Evolutionary conservation across 1,140 invertebrate species (phyloP), one percentile per base, ranked within the genome.

Genomic region (Drosophila bipectinata): DNA sequence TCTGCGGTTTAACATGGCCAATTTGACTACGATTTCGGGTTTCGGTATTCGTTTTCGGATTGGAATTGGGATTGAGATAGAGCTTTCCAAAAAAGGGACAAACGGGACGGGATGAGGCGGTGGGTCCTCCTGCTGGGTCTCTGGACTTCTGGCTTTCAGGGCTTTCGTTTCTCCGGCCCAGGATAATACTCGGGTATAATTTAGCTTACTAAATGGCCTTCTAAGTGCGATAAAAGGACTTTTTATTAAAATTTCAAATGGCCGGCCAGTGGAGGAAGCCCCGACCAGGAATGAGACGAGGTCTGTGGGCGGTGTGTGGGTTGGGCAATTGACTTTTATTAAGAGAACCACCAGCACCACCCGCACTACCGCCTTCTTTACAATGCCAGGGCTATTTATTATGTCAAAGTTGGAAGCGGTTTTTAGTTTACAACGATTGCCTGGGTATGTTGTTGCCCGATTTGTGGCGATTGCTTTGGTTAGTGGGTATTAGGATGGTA

Each of bases 221-320:
- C 82, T 81, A 81, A 87, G 81, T 87, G 81, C 81, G 82, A 85
- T 85, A 85, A 85, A 85, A 81, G 79, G 67, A 87, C 82, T 87
- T 87, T 85, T 87, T 85, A 85, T 78, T 77, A 80, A 87, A 87
- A 85, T 82, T 82, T 69, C 56, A 78, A 83, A 83, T 61, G 72
- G 66, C 66, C 39, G 49, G 48, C 26, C 28, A 18, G 10, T 24
- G 15, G 34, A 48, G 30, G 24, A 32, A 30, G 24, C 4, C 30
- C 44, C 21, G 24, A 18, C n/a, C 1, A 12, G 37, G 15, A 0
- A 26, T 5, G 1, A 18, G 37, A 21, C 14, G 5, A 7, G 58
- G 58, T 26, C 21, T 28, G 44, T 55, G 74, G 64, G 54, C 14
- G 52, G 58, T 26, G 58, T 26, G 44, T 55, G 74, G 64, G 58